Base-by-base conservation (phyloP, 2,113 vertebrate species). In the Cochlearius cochlearius region DNA sequence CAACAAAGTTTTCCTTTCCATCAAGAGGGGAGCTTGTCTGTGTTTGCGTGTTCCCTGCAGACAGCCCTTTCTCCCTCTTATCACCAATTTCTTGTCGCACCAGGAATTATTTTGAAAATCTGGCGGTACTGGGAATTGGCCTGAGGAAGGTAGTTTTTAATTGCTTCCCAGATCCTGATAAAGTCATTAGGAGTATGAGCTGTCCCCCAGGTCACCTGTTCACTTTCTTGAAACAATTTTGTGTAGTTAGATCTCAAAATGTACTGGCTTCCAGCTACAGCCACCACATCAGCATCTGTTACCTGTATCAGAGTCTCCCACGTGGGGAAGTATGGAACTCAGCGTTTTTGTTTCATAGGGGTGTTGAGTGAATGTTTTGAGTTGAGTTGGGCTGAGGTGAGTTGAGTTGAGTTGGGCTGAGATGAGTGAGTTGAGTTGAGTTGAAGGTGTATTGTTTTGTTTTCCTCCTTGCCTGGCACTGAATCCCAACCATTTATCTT, bases 271-370 rank as follows among this genome's bases (percentile, higher is more conserved):
- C 39, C 69, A 88, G 4, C 47, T 82, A 39, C 43, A 78, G 1
- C 8, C 25, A 36, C 20, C 21, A 36, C 11, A 30, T 56, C 30
- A 56, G 12, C 7, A 43, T 41, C 69, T 60, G 3, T 38, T 59
- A 49, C n/a, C 13, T 59, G 15, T 34, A 41, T 43, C 27, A 50
- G n/a, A 68, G 12, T 3, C 32, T 52, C 27, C 21, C 23, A 43
- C 3, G 2, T 27, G 34, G 12, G 26, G 18, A 67, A 72, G 2
- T 13, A 19, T 7, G 12, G 27, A 39, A 26, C 3, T 88, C 23
- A n/a, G 6, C 0, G 0, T 0, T 60, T 81, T 87, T 74, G 10
- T 86, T 72, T 86, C 62, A 25, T 20, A 5, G 5, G 5, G 3
- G 0, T 30, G 11, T 21, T 69, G 30, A 68, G 34, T 53, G 41